Evolutionary conservation across 2,113 vertebrate genomes (phyloP).

Genomic region (Hippocampus guttulatus): DNA sequence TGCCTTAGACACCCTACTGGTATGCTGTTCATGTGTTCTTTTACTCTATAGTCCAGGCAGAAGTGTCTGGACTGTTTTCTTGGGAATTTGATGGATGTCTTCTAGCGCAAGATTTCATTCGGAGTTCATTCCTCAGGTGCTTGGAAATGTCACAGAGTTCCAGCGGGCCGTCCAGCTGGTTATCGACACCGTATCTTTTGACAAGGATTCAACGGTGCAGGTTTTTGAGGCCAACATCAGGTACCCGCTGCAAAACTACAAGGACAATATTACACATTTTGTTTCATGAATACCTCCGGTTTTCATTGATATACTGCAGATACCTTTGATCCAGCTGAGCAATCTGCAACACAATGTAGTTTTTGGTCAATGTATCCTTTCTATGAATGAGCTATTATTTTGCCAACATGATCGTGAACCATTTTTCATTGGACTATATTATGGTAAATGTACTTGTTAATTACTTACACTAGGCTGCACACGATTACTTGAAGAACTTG

Average conservation of each 20-base stretch:
- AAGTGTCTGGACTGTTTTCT: neutral
- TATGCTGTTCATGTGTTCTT: conserved; percentile 62
- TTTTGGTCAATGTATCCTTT: too few species aligned
- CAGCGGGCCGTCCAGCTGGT: conserved; percentile 93
- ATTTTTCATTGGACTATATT: too few species aligned
- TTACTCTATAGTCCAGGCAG: neutral
- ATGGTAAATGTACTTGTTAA: too few species aligned
- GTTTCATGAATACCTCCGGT: neutral
- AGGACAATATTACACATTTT: neutral
- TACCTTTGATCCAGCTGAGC: too few species aligned
- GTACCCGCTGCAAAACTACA: conserved; percentile 55
- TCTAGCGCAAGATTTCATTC: neutral
- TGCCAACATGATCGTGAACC: too few species aligned
- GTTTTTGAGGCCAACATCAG: conserved; percentile 98
- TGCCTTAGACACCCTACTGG: conserved; percentile 89
- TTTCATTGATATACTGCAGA: neutral
- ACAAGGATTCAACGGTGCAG: conserved; percentile 96
- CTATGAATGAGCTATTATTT: too few species aligned
- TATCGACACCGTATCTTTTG: conserved; percentile 94
- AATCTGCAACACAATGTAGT: too few species aligned
- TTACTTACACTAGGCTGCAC: too few species aligned
- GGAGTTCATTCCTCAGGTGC: conserved; percentile 73
- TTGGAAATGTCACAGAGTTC: conserved; percentile 95
- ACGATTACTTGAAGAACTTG: too few species aligned
- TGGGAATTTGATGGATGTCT: neutral